Conservation (phyloP, 2,113 vertebrate species). For the Bufo gargarizans region DNA sequence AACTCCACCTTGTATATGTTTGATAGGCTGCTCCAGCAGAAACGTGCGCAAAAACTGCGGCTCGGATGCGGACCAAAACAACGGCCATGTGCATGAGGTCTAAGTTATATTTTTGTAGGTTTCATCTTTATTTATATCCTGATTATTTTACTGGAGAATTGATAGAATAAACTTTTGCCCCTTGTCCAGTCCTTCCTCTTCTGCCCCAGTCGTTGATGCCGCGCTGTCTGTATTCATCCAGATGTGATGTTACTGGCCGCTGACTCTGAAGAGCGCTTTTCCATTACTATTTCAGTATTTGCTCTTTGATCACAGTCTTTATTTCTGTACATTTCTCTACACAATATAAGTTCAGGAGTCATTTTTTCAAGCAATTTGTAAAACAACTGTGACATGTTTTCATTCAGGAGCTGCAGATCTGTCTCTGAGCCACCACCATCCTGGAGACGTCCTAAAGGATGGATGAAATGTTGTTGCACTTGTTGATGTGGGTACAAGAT, state of each 20-base stretch:
- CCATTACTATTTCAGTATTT: not conserved
- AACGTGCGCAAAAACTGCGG: no score
- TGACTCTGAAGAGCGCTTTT: not conserved
- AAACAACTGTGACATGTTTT: not conserved
- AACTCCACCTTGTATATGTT: no score
- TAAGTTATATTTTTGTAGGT: no score
- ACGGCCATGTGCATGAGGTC: no score
- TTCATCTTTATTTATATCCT: no score
- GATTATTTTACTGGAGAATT: no score
- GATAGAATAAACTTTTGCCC: no score
- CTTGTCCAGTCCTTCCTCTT: not conserved
- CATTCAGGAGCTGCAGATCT: not conserved
- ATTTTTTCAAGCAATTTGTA: not conserved
- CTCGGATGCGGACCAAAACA: no score
- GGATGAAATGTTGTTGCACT: not conserved
- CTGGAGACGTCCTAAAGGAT: not conserved
- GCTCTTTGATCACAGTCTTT: not conserved
- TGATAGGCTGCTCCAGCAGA: no score
- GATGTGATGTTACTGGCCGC: not conserved
- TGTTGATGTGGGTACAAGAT: constrained; percentile 7
- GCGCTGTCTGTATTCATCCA: not conserved
- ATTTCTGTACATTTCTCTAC: not conserved
- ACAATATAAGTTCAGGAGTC: not conserved
- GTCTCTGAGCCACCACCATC: not conserved
- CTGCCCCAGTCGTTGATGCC: not conserved